Conservation (phyloP, 64 coral and sea anemone genomes). For the Montipora capricornis region DNA sequence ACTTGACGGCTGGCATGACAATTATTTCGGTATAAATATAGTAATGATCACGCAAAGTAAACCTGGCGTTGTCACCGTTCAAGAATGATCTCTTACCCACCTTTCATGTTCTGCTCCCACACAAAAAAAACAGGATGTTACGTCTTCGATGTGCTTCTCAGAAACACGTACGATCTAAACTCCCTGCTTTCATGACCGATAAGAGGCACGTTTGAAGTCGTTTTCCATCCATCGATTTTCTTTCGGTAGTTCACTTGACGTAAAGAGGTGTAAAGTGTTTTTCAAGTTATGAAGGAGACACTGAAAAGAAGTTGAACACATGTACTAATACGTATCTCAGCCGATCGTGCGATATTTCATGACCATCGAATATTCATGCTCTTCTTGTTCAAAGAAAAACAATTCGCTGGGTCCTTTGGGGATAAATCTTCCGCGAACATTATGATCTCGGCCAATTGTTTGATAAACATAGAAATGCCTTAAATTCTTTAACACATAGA, state of each 20-base stretch:
- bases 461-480: too few species aligned
- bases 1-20: background rate
- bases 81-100: background rate
- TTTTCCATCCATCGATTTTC: background rate
- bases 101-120: background rate
- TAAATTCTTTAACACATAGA: background rate
- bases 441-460: too few species aligned
- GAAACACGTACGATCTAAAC: slow-evolving; percentile 4
- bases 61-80: background rate
- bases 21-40: slow-evolving; percentile 31
- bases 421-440: too few species aligned
- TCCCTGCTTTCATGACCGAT: background rate
- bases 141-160: background rate
- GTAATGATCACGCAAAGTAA: slow-evolving; percentile 41
- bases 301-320: background rate
- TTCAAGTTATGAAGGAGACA: background rate
- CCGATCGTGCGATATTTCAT: background rate
- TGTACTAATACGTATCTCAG: background rate
- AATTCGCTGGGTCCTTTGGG: too few species aligned
- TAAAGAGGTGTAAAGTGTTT: slow-evolving; percentile 42
- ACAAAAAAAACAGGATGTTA: slow-evolving; percentile 2
- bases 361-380: background rate
- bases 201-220: background rate
- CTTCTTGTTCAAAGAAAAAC: background rate
- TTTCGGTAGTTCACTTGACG: background rate